These are phyloP conservation scores for Hirudo medicinalis DNA, from an alignment of 1,140 invertebrate genomes.

Conservation along the genomic window DNA sequence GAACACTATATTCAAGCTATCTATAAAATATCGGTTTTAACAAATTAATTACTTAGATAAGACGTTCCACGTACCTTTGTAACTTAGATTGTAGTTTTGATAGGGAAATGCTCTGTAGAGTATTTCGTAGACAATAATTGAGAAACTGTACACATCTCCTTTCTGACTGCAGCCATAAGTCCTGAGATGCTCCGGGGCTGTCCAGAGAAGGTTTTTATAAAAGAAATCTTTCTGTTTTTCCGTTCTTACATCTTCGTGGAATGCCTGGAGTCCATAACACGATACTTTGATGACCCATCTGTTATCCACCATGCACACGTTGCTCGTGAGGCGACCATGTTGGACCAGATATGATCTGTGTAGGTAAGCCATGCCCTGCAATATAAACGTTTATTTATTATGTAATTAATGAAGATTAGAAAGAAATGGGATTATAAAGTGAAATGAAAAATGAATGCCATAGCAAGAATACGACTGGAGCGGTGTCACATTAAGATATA, in stretches of 20 bases:
- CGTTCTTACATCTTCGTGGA: background rate
- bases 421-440: no score
- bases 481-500: no score
- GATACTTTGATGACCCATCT: background rate
- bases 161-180: slow-evolving; percentile 49
- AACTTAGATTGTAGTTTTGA: slow-evolving; percentile 15
- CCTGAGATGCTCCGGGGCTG: slow-evolving; percentile 67
- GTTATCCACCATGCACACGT: slow-evolving; percentile 10
- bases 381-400: no score
- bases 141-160: slow-evolving; percentile 77
- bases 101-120: slow-evolving; percentile 71
- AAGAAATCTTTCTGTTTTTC: background rate
- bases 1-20: no score
- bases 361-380: no score
- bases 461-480: no score
- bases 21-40: no score
- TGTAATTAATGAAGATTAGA: no score
- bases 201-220: slow-evolving; percentile 63
- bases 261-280: background rate
- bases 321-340: no score
- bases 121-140: slow-evolving; percentile 77
- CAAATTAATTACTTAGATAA: background rate
- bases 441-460: no score
- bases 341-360: no score
- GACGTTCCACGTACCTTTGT: background rate